A percentile compares a stretch with the other conserved stretches of the same genome.
phyloP scores from a whole-genome alignment of 2,797 vertebrate genomes.

The Ibycter americanus region DNA sequence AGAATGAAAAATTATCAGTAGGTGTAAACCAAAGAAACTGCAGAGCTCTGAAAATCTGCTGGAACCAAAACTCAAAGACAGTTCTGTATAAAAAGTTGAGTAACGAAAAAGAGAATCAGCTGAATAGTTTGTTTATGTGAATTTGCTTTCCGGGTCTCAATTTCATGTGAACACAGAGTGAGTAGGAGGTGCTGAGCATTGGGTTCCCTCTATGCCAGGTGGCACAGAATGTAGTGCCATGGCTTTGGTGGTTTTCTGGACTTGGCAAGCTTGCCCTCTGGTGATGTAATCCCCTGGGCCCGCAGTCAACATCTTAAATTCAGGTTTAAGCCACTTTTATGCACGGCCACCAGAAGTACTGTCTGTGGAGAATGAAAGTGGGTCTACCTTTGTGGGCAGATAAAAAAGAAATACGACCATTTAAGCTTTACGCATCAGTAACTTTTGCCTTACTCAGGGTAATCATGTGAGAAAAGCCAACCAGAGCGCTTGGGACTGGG shows the following conservation, averaged over 20 bases:
- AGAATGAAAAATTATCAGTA: not conserved
- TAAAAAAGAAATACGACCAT: not conserved
- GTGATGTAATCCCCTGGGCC: not conserved
- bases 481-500: not conserved
- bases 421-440: not conserved
- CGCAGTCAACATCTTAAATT: not conserved
- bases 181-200: not conserved
- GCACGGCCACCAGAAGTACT: not conserved
- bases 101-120: not conserved
- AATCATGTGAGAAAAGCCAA: not conserved
- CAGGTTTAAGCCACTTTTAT: not conserved
- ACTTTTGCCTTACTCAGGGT: not conserved
- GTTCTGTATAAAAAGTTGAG: not conserved
- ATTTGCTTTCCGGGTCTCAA: not conserved
- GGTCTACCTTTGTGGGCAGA: not conserved
- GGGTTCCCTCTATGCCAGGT: not conserved
- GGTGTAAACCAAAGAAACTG: not conserved
- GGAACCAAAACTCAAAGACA: not conserved
- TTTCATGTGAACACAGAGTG: not conserved
- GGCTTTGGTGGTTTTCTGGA: not conserved
- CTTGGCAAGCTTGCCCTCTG: not conserved
- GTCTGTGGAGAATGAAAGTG: not conserved
- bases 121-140: not conserved
- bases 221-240: fast-evolving
- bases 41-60: not conserved